Base-by-base conservation (phyloP, 2,113 vertebrate genomes). In the Serilophus lunatus region DNA sequence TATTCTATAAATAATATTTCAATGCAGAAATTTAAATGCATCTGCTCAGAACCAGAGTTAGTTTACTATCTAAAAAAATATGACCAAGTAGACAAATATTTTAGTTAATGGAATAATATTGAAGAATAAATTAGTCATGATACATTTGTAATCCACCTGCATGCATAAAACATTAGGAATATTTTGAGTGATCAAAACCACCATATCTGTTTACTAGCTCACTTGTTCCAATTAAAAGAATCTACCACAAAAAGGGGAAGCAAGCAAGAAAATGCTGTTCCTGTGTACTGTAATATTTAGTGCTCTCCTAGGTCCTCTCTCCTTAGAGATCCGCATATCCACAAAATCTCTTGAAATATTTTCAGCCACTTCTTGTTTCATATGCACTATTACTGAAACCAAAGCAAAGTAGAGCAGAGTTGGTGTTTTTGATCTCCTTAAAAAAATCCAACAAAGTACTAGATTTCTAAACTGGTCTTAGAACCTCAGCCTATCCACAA, bases 121-220 rank as follows among this genome's bases (percentile, higher is more conserved):
- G 92, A 85, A 57, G 89, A 89, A 96, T 88, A 96, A 93, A 96
- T 96, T 92, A 96, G 54, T 92, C 90, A 95, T 75, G 78, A 93
- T 91, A 82, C 57, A 77, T 92, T 93, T 92, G 72, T 65, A 91
- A 92, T 94, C 81, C 91, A 82, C 76, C 35, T 92, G 76, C 76
- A 93, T 95, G 86, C 61, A 92, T 95, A 96, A 96, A 95, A 89
- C 59, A 95, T 40, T 36, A 19, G 20, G 54, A 93, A 95, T 92
- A 94, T 90, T 90, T 63, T 75, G 47, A 92, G 76, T 69, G 95
- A 92, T 96, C 82, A 84, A 90, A 95, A 88, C 79, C 71, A 65
- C 40, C 47, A 72, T 42, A 25, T 51, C 51, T 47, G 20, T 92
- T 95, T 93, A 94, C 92, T 68, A 90, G 66, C 76, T 82, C 44